Percentiles rank a stretch among this genome's conserved stretches.
Conservation (phyloP, 2,797 vertebrate genomes). For the Poecilia wingei region DNA sequence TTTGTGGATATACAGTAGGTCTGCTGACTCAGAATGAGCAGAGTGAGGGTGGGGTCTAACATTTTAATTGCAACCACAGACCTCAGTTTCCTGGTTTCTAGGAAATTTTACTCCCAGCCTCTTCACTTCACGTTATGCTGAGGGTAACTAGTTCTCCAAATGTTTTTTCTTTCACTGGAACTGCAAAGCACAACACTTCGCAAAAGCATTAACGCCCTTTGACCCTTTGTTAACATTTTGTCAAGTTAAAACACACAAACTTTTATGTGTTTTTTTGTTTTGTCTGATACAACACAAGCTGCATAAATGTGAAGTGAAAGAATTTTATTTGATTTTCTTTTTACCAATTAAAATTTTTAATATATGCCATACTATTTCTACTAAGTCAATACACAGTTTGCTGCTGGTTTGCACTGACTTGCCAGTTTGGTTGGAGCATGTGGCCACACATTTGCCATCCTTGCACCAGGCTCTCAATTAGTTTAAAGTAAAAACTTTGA, state of each 20-base stretch:
- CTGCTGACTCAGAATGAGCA: not conserved
- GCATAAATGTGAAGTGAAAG: not conserved
- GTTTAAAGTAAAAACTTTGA: not conserved
- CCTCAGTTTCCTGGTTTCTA: constrained; percentile 45
- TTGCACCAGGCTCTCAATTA: not conserved
- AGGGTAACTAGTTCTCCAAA: not conserved
- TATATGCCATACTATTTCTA: not conserved
- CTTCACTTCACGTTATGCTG: not conserved
- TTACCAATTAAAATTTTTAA: not conserved
- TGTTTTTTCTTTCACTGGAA: not conserved
- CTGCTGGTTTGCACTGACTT: not conserved
- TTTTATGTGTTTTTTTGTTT: not conserved
- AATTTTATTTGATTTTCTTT: not conserved
- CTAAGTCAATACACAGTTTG: not conserved
- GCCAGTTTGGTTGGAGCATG: not conserved
- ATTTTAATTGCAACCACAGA: not conserved
- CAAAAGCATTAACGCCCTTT: not conserved
- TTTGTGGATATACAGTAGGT: not conserved
- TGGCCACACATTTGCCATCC: not conserved
- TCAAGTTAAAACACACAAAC: not conserved
- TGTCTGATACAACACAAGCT: not conserved
- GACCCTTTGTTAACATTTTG: not conserved
- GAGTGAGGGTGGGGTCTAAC: not conserved
- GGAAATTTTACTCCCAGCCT: constrained; percentile 26
- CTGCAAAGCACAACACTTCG: not conserved